A percentile compares a stretch with the other conserved stretches of the same genome.
Evolutionary conservation across 2,113 vertebrate species (phyloP).

Genomic region (Lonchura striata): DNA sequence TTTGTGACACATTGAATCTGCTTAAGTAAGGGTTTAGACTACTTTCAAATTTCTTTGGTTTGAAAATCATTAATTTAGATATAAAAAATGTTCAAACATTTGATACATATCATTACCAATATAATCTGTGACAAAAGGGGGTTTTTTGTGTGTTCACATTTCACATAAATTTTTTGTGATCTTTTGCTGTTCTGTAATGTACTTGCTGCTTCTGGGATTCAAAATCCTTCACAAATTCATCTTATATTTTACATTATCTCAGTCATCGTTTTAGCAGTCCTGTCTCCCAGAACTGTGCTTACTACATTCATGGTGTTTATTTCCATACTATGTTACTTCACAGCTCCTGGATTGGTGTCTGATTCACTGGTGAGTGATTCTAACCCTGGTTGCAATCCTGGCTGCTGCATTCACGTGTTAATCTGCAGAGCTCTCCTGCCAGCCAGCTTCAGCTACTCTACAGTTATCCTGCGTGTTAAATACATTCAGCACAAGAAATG

Average conservation of each 20-base stretch:
- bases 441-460: background rate
- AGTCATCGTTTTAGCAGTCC: background rate
- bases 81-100: background rate
- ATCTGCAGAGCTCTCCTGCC: background rate
- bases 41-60: background rate
- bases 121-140: background rate
- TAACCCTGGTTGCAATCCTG: background rate
- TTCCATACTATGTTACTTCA: background rate
- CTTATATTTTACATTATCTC: background rate
- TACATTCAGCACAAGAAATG: background rate
- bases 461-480: rapidly evolving
- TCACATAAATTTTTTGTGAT: background rate
- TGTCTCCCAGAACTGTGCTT: background rate
- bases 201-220: background rate
- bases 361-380: background rate
- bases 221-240: background rate
- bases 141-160: background rate
- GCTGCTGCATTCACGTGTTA: background rate
- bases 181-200: background rate
- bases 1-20: background rate
- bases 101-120: background rate
- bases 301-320: background rate
- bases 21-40: background rate
- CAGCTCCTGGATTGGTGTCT: background rate
- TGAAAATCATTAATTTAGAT: background rate